Conservation (phyloP, 1,140 invertebrate genomes). For the Diorhabda elongata region DNA sequence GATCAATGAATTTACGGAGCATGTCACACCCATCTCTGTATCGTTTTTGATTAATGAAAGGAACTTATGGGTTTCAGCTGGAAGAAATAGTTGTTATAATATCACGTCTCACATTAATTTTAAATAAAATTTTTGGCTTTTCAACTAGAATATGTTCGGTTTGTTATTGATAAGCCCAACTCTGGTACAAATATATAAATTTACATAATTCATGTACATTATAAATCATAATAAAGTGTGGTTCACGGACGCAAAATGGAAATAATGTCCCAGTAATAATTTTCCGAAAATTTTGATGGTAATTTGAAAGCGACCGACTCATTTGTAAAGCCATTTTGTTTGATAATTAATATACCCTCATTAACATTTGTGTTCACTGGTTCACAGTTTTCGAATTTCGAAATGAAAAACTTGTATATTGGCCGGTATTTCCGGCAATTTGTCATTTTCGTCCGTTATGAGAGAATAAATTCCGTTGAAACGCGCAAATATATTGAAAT, state of each 20-base stretch:
- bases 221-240: constrained; percentile 10
- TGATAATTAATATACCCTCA: constrained; percentile 1
- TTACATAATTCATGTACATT: constrained; percentile 3
- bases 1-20: too few species aligned
- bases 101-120: too few species aligned
- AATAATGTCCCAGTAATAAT: constrained; percentile 18
- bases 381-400: not conserved
- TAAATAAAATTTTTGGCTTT: too few species aligned
- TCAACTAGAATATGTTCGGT: too few species aligned
- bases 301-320: constrained; percentile 4
- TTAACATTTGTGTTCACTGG: not conserved
- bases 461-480: not conserved
- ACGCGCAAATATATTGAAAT: not conserved
- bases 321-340: constrained; percentile 6
- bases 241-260: not conserved
- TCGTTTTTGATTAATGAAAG: too few species aligned
- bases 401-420: not conserved
- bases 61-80: too few species aligned
- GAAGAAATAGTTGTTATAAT: too few species aligned
- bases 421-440: not conserved
- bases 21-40: too few species aligned
- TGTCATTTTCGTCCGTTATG: not conserved
- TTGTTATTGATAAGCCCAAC: too few species aligned
- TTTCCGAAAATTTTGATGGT: not conserved
- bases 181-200: not conserved